Conservation (phyloP, 2,113 vertebrate species). For the Silurus meridionalis region DNA sequence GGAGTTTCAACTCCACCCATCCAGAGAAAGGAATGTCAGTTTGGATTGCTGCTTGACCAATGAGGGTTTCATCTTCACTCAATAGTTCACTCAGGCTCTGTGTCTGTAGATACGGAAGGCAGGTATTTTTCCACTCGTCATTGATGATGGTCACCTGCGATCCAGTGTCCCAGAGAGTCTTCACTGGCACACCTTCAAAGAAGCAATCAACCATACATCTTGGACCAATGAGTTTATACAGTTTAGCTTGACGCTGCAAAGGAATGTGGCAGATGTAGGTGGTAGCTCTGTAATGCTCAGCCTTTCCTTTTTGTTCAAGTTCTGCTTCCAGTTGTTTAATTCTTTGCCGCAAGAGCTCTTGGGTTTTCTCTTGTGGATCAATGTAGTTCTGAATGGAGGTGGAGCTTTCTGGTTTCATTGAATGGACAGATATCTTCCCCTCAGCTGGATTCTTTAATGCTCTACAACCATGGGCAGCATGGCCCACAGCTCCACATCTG, state of each 20-base stretch:
- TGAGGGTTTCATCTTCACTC: no score
- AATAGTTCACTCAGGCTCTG: no score
- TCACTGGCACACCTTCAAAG: not conserved
- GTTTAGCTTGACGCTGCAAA: not conserved
- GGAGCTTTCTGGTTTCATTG: not conserved
- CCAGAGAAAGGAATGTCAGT: not conserved
- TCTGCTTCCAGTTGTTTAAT: not conserved
- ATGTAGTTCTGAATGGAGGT: not conserved
- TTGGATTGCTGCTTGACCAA: no score
- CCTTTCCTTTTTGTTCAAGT: not conserved
- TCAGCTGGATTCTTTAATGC: not conserved
- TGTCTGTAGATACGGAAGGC: not conserved
- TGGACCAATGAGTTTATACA: not conserved
- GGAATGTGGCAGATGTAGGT: not conserved
- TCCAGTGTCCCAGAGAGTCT: not conserved
- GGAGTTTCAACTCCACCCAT: not conserved
- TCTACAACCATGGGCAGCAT: not conserved
- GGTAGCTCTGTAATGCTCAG: not conserved
- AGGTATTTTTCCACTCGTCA: not conserved
- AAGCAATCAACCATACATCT: not conserved
- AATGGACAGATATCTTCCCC: not conserved
- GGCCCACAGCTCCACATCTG: not conserved
- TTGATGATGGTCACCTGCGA: not conserved
- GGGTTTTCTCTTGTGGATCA: not conserved
- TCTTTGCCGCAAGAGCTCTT: no score